These are phyloP conservation scores for Physella acuta DNA, from an alignment of 1,140 invertebrate species.

Conservation along the genomic window DNA sequence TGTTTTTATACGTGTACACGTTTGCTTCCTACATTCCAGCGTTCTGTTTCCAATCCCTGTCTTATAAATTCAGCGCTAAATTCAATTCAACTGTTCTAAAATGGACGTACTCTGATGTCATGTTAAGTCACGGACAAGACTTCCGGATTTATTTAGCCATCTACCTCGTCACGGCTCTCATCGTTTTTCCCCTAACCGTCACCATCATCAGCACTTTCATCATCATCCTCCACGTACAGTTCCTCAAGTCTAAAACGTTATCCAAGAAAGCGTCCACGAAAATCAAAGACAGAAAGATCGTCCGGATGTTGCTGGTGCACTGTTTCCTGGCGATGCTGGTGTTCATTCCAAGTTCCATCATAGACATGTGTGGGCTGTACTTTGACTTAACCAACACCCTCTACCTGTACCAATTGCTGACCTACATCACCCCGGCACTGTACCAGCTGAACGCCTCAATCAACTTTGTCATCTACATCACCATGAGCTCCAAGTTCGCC, in stretches of 20 bases:
- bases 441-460: constrained; percentile 1
- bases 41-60: background rate
- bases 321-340: background rate
- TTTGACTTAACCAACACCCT: background rate
- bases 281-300: background rate
- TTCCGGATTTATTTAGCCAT: background rate
- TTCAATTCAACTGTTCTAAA: background rate
- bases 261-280: background rate
- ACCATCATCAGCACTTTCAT: background rate
- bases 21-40: background rate
- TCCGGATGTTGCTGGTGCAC: constrained; percentile 5
- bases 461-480: constrained; percentile 17
- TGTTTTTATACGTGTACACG: background rate
- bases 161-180: background rate
- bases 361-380: background rate
- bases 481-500: constrained; percentile 14
- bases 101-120: background rate
- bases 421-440: background rate
- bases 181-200: background rate
- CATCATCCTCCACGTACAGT: background rate
- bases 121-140: background rate
- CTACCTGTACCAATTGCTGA: background rate
- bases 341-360: background rate
- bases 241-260: background rate
- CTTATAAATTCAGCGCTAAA: background rate